Conservation (phyloP, 2,113 vertebrate species). For the Prolemur simus region DNA sequence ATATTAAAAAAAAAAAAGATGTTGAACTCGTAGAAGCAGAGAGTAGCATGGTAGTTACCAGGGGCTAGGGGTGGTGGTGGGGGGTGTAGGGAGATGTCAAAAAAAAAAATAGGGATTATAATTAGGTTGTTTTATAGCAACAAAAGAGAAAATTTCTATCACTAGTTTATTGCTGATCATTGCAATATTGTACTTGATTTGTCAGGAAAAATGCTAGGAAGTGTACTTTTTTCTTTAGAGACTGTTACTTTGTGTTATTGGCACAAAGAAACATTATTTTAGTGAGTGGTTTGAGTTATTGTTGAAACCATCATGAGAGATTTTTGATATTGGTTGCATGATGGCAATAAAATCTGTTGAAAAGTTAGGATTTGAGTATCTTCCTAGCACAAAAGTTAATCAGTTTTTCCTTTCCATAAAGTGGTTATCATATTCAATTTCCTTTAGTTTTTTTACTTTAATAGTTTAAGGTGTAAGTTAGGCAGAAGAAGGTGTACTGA, state of each 20-base stretch:
- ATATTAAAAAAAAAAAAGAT: no score
- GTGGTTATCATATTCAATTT: conserved; percentile 1
- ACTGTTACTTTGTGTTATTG: background rate
- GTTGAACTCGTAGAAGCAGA: no score
- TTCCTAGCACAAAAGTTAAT: background rate
- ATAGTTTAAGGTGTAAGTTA: background rate
- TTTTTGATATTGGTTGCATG: background rate
- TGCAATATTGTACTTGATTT: background rate
- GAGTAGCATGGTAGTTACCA: no score
- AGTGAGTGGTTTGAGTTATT: background rate
- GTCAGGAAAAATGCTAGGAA: conserved; percentile 27
- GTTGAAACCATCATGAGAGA: background rate
- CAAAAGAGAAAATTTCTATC: background rate
- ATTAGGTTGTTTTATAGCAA: background rate
- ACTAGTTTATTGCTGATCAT: conserved; percentile 2
- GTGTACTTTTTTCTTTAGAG: background rate
- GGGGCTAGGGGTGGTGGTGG: background rate
- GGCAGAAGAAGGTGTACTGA: background rate
- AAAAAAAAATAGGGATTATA: background rate
- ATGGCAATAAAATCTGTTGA: background rate
- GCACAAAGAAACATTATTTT: background rate
- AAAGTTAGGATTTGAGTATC: conserved; percentile 9
- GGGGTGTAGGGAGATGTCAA: background rate
- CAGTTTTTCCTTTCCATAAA: background rate
- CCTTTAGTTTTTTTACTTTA: background rate